A percentile compares a stretch with the other conserved stretches of the same genome.
Conservation (phyloP, 1,140 invertebrate species). For the Trinorchestia longiramus region DNA sequence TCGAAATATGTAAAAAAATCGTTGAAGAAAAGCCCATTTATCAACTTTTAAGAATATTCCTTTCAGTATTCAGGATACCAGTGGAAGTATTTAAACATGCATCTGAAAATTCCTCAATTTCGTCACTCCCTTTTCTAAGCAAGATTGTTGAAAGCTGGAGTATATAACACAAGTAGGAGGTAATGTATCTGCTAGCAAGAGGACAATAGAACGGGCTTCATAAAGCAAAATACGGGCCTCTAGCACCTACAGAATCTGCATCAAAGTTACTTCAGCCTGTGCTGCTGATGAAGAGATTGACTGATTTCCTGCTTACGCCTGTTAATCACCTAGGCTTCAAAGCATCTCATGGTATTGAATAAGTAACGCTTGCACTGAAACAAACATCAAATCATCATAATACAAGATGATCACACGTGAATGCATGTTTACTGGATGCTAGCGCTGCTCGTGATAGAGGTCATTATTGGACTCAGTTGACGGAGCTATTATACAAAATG, state of each 20-base stretch:
- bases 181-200: not conserved
- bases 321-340: not conserved
- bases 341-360: not conserved
- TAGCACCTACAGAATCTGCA: not conserved
- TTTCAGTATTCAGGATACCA: not conserved
- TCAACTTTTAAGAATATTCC: not conserved
- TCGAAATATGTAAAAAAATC: too few relatives aligned
- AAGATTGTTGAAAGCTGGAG: not conserved
- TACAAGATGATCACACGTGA: not conserved
- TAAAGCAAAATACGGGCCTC: not conserved
- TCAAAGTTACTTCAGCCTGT: not conserved
- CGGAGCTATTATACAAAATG: too few relatives aligned
- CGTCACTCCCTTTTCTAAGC: not conserved
- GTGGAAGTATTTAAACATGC: too few relatives aligned
- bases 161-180: not conserved
- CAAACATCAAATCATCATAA: not conserved
- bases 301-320: not conserved
- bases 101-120: too few relatives aligned
- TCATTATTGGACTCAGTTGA: not conserved
- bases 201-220: not conserved
- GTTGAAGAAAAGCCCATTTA: too few relatives aligned
- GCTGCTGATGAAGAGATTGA: not conserved
- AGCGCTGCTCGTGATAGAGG: not conserved
- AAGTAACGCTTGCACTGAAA: not conserved
- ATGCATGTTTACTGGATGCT: not conserved